phyloP scores from a whole-genome alignment of 2,113 vertebrate species.

The Archilochus colubris region DNA sequence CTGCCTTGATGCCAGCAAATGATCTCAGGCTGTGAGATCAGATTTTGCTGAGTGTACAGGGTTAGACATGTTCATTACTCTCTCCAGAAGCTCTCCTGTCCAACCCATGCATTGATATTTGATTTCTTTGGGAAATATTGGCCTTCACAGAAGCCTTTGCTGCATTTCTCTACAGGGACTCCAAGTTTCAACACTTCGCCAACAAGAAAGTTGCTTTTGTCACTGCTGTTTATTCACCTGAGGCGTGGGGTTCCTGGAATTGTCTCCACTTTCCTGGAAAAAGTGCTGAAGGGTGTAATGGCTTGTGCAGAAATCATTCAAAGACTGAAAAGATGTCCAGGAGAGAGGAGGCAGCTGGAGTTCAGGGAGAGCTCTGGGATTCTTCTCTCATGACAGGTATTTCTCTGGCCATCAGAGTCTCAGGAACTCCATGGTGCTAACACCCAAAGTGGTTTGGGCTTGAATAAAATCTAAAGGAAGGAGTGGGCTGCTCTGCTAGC shows the following conservation, averaged over 20 bases:
- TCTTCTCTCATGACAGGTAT: neutral
- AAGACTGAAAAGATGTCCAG: neutral
- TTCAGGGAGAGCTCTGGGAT: neutral
- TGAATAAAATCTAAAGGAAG: neutral
- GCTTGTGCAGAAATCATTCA: neutral
- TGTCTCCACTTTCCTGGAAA: conserved; percentile 28
- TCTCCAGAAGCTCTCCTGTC: conserved; percentile 17
- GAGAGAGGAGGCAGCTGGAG: conserved; percentile 11
- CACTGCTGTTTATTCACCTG: neutral
- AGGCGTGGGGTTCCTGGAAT: conserved; percentile 52
- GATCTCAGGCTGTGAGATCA: conserved; percentile 61
- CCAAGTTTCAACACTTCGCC: neutral
- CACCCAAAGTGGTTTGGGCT: conserved; percentile 34
- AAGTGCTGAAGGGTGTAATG: neutral
- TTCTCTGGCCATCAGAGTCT: neutral
- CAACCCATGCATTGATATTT: neutral
- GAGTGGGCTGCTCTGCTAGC: neutral
- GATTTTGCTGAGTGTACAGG: conserved; percentile 53
- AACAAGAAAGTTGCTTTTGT: neutral
- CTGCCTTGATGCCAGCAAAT: conserved; percentile 32
- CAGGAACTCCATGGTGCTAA: neutral
- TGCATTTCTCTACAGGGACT: neutral
- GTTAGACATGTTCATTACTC: neutral
- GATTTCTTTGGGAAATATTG: conserved; percentile 13
- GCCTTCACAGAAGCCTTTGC: neutral